Base-by-base conservation (phyloP, 2,113 vertebrate species). In the Bombycilla garrulus region DNA sequence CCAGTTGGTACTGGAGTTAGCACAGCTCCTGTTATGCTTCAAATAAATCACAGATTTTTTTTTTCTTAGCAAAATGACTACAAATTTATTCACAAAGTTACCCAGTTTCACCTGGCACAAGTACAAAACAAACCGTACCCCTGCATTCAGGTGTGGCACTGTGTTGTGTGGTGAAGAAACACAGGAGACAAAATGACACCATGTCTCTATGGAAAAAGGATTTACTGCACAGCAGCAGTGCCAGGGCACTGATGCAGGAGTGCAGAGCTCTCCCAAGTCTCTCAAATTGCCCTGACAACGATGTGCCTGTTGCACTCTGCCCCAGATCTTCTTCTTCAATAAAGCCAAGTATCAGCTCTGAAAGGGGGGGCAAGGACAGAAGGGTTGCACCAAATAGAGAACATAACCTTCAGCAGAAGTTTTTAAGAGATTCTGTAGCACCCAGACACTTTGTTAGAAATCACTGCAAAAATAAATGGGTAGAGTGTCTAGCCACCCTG, bases 161-260 rank as follows among this genome's bases (percentile, higher is more conserved):
- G 23, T 77, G 72, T 69, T 69, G 47, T 24, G 54, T 28, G 47
- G 22, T 83, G 33, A 84, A 83, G 51, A 70, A 94, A 84, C 44
- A 83, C 56, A 29, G 0, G 11, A 77, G 38, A 54, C 20, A 78
- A 54, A 56, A 56, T 5, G 36, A 90, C 21, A 40, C 48, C 25
- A 3, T 2, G 5, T n/a, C 82, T 84, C 82, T 54, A 64, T 11
- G 60, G 89, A 79, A 78, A 82, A 88, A 77, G 48, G 53, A 91
- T 93, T 90, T 84, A 83, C 72, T 77, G 72, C 29, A 47, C 51
- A 73, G 86, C 58, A 88, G 60, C 56, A 86, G 73, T 54, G 48
- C 44, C 71, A 66, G 40, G 36, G 60, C 36, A 33, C 53, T 25
- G 57, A 83, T 44, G 38, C 58, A 82, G 0, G 2, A 79, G 26